phyloP scores from a whole-genome alignment of 2,888 invertebrate genomes.

The Tillus elongatus region DNA sequence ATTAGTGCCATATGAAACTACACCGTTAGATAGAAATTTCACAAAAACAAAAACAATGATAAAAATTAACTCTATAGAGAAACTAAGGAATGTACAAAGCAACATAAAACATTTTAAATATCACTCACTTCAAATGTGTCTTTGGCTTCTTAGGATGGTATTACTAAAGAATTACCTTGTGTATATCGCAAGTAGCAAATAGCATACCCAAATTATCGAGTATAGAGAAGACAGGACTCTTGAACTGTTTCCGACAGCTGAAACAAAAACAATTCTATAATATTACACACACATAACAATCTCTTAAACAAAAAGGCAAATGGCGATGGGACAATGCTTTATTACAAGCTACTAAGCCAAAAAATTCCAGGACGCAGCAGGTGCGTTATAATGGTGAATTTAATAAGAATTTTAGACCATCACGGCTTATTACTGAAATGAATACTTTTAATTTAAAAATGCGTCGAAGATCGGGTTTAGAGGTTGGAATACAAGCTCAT shows the following conservation, averaged over 20 bases:
- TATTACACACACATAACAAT: neutral
- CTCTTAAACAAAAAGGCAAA: too few relatives aligned
- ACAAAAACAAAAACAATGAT: slow-evolving; percentile 15
- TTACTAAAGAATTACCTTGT: slow-evolving; percentile 33
- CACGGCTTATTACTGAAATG: too few relatives aligned
- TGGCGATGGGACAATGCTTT: too few relatives aligned
- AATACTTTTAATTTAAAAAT: too few relatives aligned
- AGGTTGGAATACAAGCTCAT: too few relatives aligned
- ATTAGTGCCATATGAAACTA: slow-evolving; percentile 38
- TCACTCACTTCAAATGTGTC: slow-evolving; percentile 27
- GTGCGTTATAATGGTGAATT: too few relatives aligned
- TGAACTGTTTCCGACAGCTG: slow-evolving; percentile 36
- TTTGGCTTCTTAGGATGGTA: slow-evolving; percentile 27
- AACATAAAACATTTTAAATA: slow-evolving; percentile 20
- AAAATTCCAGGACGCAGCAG: too few relatives aligned
- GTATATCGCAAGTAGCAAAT: slow-evolving; percentile 27
- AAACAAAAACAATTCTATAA: slow-evolving; percentile 23
- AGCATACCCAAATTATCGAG: slow-evolving; percentile 31
- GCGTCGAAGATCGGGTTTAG: too few relatives aligned
- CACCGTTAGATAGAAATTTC: slow-evolving; percentile 19
- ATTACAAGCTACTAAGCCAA: too few relatives aligned
- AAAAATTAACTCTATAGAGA: slow-evolving; percentile 6
- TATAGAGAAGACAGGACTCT: slow-evolving; percentile 30
- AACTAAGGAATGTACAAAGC: slow-evolving; percentile 30
- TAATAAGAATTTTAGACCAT: too few relatives aligned